Conservation (phyloP, 2,797 vertebrate species). For the Smutsia temminckii region DNA sequence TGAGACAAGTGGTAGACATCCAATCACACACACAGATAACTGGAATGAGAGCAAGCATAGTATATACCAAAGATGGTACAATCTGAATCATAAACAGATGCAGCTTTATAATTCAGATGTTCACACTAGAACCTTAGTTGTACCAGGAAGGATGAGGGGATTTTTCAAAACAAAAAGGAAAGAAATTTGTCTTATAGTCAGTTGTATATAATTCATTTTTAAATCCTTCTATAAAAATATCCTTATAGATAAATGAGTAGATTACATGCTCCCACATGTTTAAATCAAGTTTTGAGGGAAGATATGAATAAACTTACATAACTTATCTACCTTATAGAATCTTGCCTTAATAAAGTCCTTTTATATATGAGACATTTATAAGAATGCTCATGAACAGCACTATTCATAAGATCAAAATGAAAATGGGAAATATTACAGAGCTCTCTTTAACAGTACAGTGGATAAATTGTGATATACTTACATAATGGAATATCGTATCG, state of each 20-base stretch:
- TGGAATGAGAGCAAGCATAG: background rate
- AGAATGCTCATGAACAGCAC: background rate
- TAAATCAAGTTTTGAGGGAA: background rate
- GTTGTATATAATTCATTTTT: background rate
- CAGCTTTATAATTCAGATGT: background rate
- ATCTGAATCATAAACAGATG: background rate
- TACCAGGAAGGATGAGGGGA: no score
- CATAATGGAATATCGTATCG: background rate
- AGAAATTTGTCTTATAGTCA: background rate
- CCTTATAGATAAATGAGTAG: constrained; percentile 1
- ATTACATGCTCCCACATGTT: background rate
- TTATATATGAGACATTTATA: background rate
- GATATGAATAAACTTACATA: background rate
- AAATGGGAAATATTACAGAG: background rate
- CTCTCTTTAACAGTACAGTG: background rate
- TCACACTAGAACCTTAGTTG: background rate
- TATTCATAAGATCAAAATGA: background rate
- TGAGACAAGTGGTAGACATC: background rate
- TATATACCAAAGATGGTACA: background rate
- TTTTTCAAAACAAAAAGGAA: background rate
- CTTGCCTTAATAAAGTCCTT: background rate
- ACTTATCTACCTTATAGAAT: background rate
- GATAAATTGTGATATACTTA: background rate
- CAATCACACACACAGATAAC: background rate
- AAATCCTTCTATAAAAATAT: background rate